Conservation (phyloP, 1,140 invertebrate genomes). For the Tetragnatha versicolor region DNA sequence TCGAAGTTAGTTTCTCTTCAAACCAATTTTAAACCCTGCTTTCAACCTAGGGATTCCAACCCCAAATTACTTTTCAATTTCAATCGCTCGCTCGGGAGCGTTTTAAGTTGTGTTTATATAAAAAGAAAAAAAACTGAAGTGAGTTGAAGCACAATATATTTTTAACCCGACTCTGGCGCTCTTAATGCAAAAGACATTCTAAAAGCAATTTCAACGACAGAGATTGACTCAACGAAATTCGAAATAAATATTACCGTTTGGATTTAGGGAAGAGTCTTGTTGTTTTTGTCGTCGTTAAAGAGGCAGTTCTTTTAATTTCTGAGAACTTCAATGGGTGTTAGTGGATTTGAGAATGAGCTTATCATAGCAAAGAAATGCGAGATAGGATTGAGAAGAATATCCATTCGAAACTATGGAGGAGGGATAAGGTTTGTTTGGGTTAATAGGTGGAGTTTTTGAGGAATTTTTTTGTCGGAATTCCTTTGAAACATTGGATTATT, state of each 20-base stretch:
- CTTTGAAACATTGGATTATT: too few species aligned
- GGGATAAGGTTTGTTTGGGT: too few species aligned
- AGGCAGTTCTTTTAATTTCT: too few species aligned
- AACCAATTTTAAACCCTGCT: slow-evolving; percentile 11
- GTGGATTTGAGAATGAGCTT: too few species aligned
- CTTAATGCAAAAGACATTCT: slow-evolving; percentile 8
- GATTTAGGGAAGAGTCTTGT: too few species aligned
- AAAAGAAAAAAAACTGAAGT: not conserved
- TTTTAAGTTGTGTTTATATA: slow-evolving; percentile 6
- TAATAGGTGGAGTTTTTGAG: too few species aligned
- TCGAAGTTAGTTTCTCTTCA: not conserved
- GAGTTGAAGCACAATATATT: not conserved
- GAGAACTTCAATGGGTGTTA: too few species aligned
- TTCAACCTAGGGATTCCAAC: not conserved
- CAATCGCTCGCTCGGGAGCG: slow-evolving; percentile 4
- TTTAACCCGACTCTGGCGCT: not conserved
- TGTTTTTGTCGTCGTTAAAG: too few species aligned
- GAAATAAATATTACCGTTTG: slow-evolving; percentile 14
- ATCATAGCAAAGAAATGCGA: too few species aligned
- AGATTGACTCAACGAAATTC: not conserved
- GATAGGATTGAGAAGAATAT: too few species aligned
- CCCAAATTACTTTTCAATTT: slow-evolving; percentile 40
- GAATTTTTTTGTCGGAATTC: too few species aligned
- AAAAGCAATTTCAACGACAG: slow-evolving; percentile 9
- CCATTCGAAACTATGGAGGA: too few species aligned